Conservation (phyloP, 2,797 vertebrate genomes). For the Falco rusticolus region DNA sequence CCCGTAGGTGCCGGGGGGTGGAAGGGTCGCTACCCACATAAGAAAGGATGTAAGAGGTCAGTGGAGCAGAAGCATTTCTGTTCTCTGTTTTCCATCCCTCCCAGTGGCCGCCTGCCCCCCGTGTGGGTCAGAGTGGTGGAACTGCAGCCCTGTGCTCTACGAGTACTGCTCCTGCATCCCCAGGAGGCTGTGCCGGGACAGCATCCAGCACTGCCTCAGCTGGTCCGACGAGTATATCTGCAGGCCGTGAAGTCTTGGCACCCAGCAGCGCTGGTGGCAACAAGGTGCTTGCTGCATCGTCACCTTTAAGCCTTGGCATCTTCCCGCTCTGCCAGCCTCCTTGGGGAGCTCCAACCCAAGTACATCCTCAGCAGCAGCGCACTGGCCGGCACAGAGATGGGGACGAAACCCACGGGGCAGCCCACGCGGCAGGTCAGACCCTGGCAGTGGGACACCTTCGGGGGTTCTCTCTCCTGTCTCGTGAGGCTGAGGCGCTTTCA, state of each 20-base stretch:
- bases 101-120: slow-evolving; percentile 70
- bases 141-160: slow-evolving; percentile 72
- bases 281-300: neutral
- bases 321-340: neutral
- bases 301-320: neutral
- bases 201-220: slow-evolving; percentile 74
- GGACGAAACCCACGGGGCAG: rapidly evolving
- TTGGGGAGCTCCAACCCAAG: neutral
- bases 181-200: slow-evolving; percentile 72
- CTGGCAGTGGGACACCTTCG: neutral
- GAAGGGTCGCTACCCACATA: rapidly evolving
- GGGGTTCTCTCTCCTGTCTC: neutral
- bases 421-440: rapidly evolving
- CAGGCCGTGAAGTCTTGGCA: slow-evolving; percentile 10
- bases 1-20: neutral
- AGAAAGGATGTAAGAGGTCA: neutral
- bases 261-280: neutral
- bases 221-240: slow-evolving; percentile 81
- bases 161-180: slow-evolving; percentile 80
- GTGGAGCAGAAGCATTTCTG: neutral
- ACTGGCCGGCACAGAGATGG: rapidly evolving
- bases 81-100: neutral
- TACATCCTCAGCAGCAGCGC: neutral
- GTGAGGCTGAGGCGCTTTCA: neutral
- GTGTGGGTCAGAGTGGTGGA: slow-evolving; percentile 77